A percentile compares a stretch with the other conserved stretches of the same genome.
Evolutionary conservation across 1,140 invertebrate genomes (phyloP).

Genomic region (Leptestheria dahalacensis): DNA sequence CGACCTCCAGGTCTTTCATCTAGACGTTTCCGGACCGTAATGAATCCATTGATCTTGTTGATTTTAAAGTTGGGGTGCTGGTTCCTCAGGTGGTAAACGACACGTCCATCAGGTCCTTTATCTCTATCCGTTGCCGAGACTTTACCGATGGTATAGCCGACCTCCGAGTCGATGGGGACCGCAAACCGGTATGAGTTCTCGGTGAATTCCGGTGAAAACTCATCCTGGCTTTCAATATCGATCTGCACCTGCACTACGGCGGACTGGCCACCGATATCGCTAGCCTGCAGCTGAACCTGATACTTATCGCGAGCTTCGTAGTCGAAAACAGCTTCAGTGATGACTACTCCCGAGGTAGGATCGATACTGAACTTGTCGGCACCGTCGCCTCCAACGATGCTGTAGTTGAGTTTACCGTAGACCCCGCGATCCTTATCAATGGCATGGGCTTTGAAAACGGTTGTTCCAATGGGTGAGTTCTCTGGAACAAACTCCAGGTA

Average conservation of each 20-base stretch:
- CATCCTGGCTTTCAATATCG: slow-evolving; percentile 77
- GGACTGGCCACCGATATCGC: slow-evolving; percentile 61
- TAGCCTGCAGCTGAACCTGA: slow-evolving; percentile 63
- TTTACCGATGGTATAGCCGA: slow-evolving; percentile 66
- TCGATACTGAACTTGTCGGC: slow-evolving; percentile 71
- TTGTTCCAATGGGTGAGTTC: slow-evolving; percentile 69
- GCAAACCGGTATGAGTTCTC: slow-evolving; percentile 72
- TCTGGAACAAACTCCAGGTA: slow-evolving; percentile 78
- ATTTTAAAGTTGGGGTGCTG: slow-evolving; percentile 77
- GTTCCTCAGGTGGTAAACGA: slow-evolving; percentile 72
- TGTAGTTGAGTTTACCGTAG: slow-evolving; percentile 74
- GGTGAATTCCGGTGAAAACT: slow-evolving; percentile 80
- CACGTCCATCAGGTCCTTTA: slow-evolving; percentile 73
- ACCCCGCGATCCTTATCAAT: slow-evolving; percentile 72
- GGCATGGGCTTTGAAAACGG: slow-evolving; percentile 73
- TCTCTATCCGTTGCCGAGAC: slow-evolving; percentile 80
- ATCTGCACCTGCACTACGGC: slow-evolving; percentile 63
- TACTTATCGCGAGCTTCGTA: slow-evolving; percentile 71
- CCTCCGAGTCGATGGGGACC: slow-evolving; percentile 47
- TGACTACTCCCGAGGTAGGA: slow-evolving; percentile 51
- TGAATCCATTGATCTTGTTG: slow-evolving; percentile 73
- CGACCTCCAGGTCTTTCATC: slow-evolving; percentile 29
- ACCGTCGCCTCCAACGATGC: slow-evolving; percentile 57
- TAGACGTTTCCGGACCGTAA: slow-evolving; percentile 65
- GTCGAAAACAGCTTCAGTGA: slow-evolving; percentile 65